These are phyloP conservation scores for Brevimyrus niger DNA, from an alignment of 2,113 vertebrate genomes.

Conservation along the genomic window DNA sequence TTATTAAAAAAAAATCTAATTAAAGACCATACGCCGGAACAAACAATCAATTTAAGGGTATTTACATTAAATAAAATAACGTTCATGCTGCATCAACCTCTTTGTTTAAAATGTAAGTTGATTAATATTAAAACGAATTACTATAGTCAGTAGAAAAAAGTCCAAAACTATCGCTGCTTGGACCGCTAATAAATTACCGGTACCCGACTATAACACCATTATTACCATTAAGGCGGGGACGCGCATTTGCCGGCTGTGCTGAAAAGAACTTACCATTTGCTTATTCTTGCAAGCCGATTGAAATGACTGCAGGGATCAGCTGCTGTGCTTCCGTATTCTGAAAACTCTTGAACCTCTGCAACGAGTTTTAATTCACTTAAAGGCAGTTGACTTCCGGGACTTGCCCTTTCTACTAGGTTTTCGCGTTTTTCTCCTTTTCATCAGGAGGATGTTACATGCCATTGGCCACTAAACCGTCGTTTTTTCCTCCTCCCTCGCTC, in stretches of 20 bases:
- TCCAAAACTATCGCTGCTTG: neutral
- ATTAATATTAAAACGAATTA: neutral
- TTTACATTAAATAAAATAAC: neutral
- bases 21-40: neutral
- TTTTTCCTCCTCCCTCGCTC: slow-evolving; percentile 21
- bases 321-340: slow-evolving; percentile 13
- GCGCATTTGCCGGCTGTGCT: slow-evolving; percentile 1
- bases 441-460: slow-evolving; percentile 47
- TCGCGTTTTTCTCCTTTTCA: slow-evolving; percentile 28
- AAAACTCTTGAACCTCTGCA: slow-evolving; percentile 11
- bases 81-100: neutral
- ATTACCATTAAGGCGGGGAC: neutral
- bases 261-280: slow-evolving; percentile 58
- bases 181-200: neutral
- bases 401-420: slow-evolving; percentile 27
- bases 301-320: slow-evolving; percentile 15
- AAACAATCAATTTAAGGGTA: neutral
- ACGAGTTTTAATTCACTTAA: slow-evolving; percentile 24
- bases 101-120: neutral
- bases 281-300: slow-evolving; percentile 31
- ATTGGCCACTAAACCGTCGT: slow-evolving; percentile 46
- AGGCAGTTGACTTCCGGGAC: slow-evolving; percentile 19
- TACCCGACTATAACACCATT: neutral
- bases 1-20: neutral
- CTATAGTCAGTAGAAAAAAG: neutral